Conservation (phyloP, 2,797 vertebrate species). For the Pampus argenteus region DNA sequence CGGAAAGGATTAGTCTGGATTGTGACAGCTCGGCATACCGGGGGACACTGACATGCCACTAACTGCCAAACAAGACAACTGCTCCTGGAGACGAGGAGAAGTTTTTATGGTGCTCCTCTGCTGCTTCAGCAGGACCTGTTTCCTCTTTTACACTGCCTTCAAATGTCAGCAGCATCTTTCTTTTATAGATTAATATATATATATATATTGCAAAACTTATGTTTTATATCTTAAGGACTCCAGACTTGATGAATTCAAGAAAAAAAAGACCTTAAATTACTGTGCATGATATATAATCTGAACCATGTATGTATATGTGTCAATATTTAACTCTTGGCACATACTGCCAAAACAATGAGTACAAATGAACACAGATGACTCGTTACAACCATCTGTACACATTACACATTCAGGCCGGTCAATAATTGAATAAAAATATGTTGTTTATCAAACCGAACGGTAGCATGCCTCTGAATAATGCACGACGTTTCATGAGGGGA, state of each 20-base stretch:
- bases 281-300: background rate
- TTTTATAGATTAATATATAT: background rate
- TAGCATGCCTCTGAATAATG: slow-evolving; percentile 75
- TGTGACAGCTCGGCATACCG: slow-evolving; percentile 62
- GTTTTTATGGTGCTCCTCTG: slow-evolving; percentile 13
- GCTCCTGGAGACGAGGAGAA: slow-evolving; percentile 23
- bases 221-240: background rate
- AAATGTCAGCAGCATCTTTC: too few relatives aligned
- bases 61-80: slow-evolving; percentile 48
- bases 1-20: slow-evolving; percentile 64
- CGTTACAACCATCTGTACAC: slow-evolving; percentile 62
- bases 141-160: background rate
- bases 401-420: slow-evolving; percentile 67
- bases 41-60: slow-evolving; percentile 53
- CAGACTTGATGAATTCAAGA: background rate
- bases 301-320: background rate
- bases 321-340: background rate
- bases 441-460: slow-evolving; percentile 61
- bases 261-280: background rate
- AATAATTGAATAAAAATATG: slow-evolving; percentile 76
- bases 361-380: slow-evolving; percentile 32
- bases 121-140: slow-evolving; percentile 7
- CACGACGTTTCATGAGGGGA: slow-evolving; percentile 61
- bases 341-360: slow-evolving; percentile 4
- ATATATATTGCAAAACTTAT: background rate